phyloP scores from a whole-genome alignment of 2,797 vertebrate species.

The Gephyroberyx darwinii region DNA sequence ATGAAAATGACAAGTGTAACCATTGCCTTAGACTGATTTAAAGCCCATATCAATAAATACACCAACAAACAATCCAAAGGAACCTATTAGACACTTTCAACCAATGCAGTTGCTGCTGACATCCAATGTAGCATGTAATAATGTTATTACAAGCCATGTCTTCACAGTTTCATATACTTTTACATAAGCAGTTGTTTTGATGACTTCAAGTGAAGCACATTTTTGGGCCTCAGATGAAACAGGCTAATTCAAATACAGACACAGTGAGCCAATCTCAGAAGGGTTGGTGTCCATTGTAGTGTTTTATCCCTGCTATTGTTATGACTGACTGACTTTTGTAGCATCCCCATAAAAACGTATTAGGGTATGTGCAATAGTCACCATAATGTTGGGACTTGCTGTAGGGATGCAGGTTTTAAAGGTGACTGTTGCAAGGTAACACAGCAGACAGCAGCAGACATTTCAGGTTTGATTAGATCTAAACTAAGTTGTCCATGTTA shows the following conservation, averaged over 20 bases:
- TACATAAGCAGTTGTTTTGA: slow-evolving; percentile 39
- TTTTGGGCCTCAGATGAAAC: slow-evolving; percentile 30
- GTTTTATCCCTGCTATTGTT: slow-evolving; percentile 67
- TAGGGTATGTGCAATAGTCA: slow-evolving; percentile 31
- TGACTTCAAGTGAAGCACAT: slow-evolving; percentile 42
- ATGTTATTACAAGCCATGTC: slow-evolving; percentile 8
- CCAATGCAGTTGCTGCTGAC: background rate
- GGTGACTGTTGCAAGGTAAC: slow-evolving; percentile 7
- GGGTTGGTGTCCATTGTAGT: slow-evolving; percentile 60
- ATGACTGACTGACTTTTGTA: slow-evolving; percentile 70
- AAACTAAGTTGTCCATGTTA: slow-evolving; percentile 1
- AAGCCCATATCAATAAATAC: background rate
- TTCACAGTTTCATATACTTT: slow-evolving; percentile 36
- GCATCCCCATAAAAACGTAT: slow-evolving; percentile 49
- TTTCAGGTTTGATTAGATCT: slow-evolving; percentile 25
- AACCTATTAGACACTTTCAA: background rate
- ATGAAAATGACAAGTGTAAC: background rate
- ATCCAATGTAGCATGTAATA: slow-evolving; percentile 13
- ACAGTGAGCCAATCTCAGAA: slow-evolving; percentile 40
- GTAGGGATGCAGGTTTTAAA: slow-evolving; percentile 29
- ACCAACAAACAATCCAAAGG: background rate
- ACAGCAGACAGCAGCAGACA: slow-evolving; percentile 4
- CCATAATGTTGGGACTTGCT: slow-evolving; percentile 42
- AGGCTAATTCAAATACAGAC: slow-evolving; percentile 61
- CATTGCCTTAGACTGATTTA: too few relatives aligned